Base-by-base conservation (phyloP, 1,140 invertebrate genomes). In the Bombyx mandarina region DNA sequence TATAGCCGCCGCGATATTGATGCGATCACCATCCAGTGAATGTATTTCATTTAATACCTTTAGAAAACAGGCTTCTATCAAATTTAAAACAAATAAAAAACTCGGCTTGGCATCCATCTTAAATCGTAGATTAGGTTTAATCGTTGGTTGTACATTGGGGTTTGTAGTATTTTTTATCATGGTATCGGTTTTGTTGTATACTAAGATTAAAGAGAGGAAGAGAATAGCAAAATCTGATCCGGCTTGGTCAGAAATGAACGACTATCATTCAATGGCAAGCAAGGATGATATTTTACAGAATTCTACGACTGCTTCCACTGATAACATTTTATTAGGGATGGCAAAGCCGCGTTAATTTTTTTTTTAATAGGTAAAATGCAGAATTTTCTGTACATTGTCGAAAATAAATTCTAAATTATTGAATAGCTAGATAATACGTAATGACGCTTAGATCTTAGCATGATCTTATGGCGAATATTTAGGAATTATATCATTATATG, bases 311-410 rank as follows among this genome's bases (percentile, higher is more conserved):
- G 84, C 81, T 53, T 87, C 83, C 43, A 86, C 83, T 12, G 83
- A 86, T 72, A 86, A 86, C 66, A 86, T 86, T 68, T 77, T 86
- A 59, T 66, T 86, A 71, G 83, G 82, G 56, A 83, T 83, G 72
- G 56, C 78, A 55, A 86, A 82, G 72, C 78, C 69, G 72, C 73
- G 74, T 58, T 79, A 77, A 71, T 68, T 66, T 61, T 82, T 75
- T 75, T 59, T 82, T 6, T 35, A 18, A 18, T 51, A 9, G 6
- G 42, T 51, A 35, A 35, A 1, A 35, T 35, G 26, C 26, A 35
- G 26, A 5, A 35, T 35, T 35, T 35, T 35, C 26, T 35, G 26
- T 35, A 54, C 43, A 48, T 66, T 57, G 45, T 67, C 46, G 57
- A 58, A 52, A 59, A 66, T 66, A 59, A 59, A 65, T 71, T 69